Percentiles rank a stretch among this genome's conserved stretches.
Conservation (phyloP, 2,888 invertebrate species). For the Trachelus iudaicus region DNA sequence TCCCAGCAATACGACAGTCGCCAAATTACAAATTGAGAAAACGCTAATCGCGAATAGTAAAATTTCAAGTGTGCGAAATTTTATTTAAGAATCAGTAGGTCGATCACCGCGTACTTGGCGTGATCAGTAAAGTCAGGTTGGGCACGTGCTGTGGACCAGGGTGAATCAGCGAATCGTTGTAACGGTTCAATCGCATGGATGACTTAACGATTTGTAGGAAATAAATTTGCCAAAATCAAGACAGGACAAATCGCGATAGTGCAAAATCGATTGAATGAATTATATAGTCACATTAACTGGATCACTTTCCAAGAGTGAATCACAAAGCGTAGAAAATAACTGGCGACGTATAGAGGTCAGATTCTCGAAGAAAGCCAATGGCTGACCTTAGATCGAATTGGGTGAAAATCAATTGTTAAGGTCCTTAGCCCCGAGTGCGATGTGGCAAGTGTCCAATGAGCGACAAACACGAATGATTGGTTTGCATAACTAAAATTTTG, state of each 20-base stretch:
- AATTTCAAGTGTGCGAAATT: not conserved
- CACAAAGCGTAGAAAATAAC: not conserved
- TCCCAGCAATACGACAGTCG: not conserved
- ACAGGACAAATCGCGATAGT: not conserved
- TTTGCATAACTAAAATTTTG: not conserved
- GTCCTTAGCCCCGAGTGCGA: not conserved
- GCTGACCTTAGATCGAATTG: not conserved
- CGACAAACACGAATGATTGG: not conserved
- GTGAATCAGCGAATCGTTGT: not conserved
- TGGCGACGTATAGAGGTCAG: not conserved
- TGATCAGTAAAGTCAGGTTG: not conserved
- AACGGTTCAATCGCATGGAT: not conserved
- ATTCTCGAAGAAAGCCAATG: not conserved
- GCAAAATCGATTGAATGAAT: not conserved
- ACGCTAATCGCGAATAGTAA: not conserved
- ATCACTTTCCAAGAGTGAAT: not conserved
- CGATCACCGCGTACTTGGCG: not conserved
- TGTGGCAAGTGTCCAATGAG: not conserved
- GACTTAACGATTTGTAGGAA: not conserved
- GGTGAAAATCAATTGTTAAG: not conserved
- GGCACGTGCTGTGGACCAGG: not conserved
- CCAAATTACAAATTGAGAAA: not conserved
- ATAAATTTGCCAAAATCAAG: not conserved
- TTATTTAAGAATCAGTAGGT: not conserved
- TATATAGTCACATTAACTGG: not conserved